Conservation (phyloP, 1,140 invertebrate species). For the Hycleus phaleratus region DNA sequence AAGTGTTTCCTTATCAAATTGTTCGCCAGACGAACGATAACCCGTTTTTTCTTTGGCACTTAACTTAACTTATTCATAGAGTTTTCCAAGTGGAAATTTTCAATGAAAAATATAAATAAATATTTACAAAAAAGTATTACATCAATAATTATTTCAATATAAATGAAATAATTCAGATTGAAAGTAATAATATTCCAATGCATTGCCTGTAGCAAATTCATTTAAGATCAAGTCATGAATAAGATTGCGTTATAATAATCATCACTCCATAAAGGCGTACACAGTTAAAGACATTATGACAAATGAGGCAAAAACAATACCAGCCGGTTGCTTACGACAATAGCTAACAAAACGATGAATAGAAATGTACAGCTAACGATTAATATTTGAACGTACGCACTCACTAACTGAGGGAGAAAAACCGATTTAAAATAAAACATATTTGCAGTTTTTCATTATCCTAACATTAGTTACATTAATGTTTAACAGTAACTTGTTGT, state of each 20-base stretch:
- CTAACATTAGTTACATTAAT: no score
- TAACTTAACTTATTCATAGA: constrained; percentile 15
- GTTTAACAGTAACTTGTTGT: neutral
- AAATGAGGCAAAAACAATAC: constrained; percentile 31
- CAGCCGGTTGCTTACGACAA: constrained; percentile 4
- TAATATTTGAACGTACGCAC: no score
- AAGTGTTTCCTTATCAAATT: constrained; percentile 20
- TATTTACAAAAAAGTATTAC: no score
- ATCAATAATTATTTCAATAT: no score
- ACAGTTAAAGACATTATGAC: constrained; percentile 15
- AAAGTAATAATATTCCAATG: constrained; percentile 3
- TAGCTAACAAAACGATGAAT: no score
- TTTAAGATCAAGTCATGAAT: constrained; percentile 28
- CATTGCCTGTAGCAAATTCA: constrained; percentile 25
- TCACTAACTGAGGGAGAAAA: no score
- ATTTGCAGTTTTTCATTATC: no score
- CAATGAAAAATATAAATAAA: no score
- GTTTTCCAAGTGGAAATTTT: neutral
- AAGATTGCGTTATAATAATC: constrained; percentile 29
- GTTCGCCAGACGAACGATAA: constrained; percentile 1
- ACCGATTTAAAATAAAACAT: no score
- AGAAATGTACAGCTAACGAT: no score
- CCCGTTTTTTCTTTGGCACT: constrained; percentile 15
- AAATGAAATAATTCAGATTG: neutral
- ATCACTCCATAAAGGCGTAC: constrained; percentile 24